These are phyloP conservation scores for Zelleria hepariella DNA, from an alignment of 2,888 invertebrate species.

Conservation along the genomic window DNA sequence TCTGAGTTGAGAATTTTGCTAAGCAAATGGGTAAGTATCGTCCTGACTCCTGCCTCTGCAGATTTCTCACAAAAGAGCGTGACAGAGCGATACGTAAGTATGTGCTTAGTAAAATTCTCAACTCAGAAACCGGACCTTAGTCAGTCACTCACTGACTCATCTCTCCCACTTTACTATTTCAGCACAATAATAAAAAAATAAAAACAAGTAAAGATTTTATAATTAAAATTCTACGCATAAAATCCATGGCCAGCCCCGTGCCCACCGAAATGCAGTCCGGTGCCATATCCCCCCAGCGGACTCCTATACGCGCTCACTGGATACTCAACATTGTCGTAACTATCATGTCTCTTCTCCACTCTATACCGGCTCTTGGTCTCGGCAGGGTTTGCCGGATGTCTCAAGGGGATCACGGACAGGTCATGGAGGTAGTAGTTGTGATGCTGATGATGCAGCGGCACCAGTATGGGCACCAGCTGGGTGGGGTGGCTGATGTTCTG, in stretches of 20 bases:
- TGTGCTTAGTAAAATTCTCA: no score
- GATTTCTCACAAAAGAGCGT: no score
- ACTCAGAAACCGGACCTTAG: no score
- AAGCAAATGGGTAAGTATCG: no score
- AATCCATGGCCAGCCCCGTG: slow-evolving; percentile 10
- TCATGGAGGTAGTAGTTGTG: slow-evolving; percentile 1
- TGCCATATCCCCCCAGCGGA: slow-evolving; percentile 4
- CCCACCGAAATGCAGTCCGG: slow-evolving; percentile 4
- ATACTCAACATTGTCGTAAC: neutral
- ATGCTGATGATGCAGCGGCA: neutral
- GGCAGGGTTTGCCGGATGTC: neutral
- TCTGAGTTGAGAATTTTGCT: no score
- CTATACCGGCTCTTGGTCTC: neutral
- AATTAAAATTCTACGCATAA: neutral
- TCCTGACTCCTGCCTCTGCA: no score
- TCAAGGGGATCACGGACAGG: slow-evolving; percentile 6
- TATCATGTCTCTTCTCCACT: neutral
- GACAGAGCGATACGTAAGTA: no score
- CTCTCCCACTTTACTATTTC: no score
- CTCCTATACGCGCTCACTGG: neutral
- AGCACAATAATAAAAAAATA: neutral
- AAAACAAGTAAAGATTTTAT: neutral
- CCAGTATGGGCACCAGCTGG: neutral
- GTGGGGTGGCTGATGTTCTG: slow-evolving; percentile 8
- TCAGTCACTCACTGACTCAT: no score